Percentiles rank a stretch among this genome's conserved stretches.
Conservation (phyloP, 30 jellyfish, hydroid and myxozoan species). For the Aurelia aurita region DNA sequence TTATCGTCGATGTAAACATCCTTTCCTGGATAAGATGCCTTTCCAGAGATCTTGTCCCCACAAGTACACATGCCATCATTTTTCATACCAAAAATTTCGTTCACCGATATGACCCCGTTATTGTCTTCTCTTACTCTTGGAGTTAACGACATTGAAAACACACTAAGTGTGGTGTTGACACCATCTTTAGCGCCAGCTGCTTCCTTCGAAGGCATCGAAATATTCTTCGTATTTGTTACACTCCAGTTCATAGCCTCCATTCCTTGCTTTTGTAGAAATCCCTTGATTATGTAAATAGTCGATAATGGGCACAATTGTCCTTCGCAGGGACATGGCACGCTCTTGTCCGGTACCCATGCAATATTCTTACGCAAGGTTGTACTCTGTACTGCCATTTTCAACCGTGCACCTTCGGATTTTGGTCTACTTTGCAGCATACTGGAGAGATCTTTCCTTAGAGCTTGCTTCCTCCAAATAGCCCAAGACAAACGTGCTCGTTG, state of each 20-base stretch:
- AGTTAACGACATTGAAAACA: not conserved
- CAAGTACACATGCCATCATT: not conserved
- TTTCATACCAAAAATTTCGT: no score
- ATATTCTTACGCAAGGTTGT: not conserved
- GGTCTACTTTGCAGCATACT: constrained; percentile 2
- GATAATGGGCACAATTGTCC: constrained; percentile 58
- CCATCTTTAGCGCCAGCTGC: no score
- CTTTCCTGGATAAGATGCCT: no score
- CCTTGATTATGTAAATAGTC: constrained; percentile 39
- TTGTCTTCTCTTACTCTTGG: not conserved
- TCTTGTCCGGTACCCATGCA: constrained; percentile 40
- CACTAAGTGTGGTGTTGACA: not conserved
- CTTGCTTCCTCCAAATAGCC: no score
- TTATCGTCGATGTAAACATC: no score
- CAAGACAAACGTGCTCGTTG: no score
- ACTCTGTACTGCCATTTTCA: not conserved
- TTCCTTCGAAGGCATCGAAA: not conserved
- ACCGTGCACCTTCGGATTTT: not conserved
- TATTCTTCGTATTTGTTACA: constrained; percentile 1
- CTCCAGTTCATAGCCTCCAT: constrained; percentile 43
- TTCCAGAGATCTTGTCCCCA: not conserved
- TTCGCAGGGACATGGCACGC: constrained; percentile 30
- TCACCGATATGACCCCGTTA: no score
- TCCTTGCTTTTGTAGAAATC: constrained; percentile 23
- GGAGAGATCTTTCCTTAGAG: no score